phyloP scores from a whole-genome alignment of 1,140 invertebrate genomes.

The Dreissena polymorpha region DNA sequence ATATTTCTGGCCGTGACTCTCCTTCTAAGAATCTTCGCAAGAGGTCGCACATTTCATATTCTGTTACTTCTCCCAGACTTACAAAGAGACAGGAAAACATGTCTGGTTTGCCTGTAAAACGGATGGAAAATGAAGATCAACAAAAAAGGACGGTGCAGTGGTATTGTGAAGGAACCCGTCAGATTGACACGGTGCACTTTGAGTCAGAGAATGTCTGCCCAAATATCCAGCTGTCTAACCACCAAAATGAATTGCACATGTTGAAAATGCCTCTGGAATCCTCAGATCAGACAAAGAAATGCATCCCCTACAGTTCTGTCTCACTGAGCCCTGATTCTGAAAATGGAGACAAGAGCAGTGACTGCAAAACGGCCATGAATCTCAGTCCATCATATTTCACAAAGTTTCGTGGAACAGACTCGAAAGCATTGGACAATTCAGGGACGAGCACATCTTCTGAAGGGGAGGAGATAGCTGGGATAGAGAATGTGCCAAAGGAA shows the following conservation, averaged over 20 bases:
- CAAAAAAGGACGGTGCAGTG: constrained; percentile 5
- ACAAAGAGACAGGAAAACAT: not conserved
- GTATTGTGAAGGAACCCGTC: constrained; percentile 38
- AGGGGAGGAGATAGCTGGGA: too few species aligned
- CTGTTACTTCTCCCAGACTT: not conserved
- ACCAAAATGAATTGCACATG: not conserved
- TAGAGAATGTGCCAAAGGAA: too few species aligned
- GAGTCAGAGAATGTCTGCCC: not conserved
- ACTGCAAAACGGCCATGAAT: not conserved
- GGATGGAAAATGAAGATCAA: not conserved
- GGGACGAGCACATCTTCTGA: too few species aligned
- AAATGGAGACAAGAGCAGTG: not conserved
- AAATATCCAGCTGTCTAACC: not conserved
- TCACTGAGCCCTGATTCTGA: not conserved
- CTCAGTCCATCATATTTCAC: constrained; percentile 5
- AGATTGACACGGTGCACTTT: not conserved
- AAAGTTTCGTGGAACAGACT: not conserved
- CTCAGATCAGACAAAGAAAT: not conserved
- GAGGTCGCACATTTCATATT: not conserved
- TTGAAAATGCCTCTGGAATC: not conserved
- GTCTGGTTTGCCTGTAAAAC: too few species aligned
- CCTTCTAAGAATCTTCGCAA: not conserved
- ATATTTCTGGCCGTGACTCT: not conserved
- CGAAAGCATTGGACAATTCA: not conserved
- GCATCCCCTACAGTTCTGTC: not conserved